Base-by-base conservation (phyloP, 1,140 invertebrate genomes). In the Drosophila bipectinata region DNA sequence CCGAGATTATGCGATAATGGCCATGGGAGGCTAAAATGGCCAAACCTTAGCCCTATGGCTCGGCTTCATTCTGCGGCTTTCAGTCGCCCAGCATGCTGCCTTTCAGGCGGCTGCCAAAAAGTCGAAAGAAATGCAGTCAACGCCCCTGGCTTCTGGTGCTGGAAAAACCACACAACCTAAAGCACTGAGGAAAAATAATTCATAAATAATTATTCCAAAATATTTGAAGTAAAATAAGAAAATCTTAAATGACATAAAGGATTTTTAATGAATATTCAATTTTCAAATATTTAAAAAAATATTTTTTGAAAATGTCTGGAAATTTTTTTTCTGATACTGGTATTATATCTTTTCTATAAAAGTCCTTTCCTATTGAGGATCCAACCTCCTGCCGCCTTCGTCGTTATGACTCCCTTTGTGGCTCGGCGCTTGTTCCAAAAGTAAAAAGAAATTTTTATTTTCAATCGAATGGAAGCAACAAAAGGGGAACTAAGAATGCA, bases 1-100 rank as follows among this genome's bases (percentile, higher is more conserved):
- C 63, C 59, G 66, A 85, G 80, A 83, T 82, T 83, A 79, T 63
- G 76, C 72, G 72, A 81, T 87, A 81, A 81, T 77, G 59, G 68
- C 41, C 41, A 21, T 44, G 24, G 28, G 49, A 30, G 45, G 32
- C 12, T 47, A 24, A 69, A 52, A 69, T 69, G 63, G 66, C 66
- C 66, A 48, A 47, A 53, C 41, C 21, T 53, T 53, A 41, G 41
- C 18, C 49, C 21, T 41, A n/a, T 52, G 32, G 39, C n/a, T 32
- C 26, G 59, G 58, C 39, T 58, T 26, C 48, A 47, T 41, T 47
- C 51, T 68, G 72, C 51, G 48, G 66, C 54, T 68, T 55, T 79
- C 54, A 72, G 56, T n/a, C 77, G 63, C 79, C 69, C 74, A 72
- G 78, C 74, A 56, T 52, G 81, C 82, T 76, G 64, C 78, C 82